Percentiles rank a stretch among this genome's conserved stretches.
Conservation (phyloP, 2,888 invertebrate genomes). For the Tipula unca region DNA sequence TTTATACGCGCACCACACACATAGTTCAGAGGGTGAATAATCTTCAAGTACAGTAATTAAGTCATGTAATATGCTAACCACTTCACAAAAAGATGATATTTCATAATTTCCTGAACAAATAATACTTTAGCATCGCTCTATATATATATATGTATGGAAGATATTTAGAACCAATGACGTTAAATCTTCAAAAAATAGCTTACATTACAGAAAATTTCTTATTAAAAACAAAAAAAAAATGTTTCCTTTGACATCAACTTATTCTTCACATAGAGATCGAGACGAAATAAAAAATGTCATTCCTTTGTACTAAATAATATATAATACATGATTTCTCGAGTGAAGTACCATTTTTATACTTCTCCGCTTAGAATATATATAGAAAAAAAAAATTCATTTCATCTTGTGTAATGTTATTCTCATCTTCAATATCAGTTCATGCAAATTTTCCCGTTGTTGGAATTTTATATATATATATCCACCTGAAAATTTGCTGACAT, state of each 20-base stretch:
- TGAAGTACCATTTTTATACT: conserved; percentile 8
- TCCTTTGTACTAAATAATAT: not conserved
- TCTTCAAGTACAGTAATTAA: not conserved
- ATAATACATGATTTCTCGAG: not conserved
- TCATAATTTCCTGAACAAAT: not conserved
- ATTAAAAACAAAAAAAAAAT: not conserved
- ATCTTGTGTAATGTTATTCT: not conserved
- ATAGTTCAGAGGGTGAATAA: not conserved
- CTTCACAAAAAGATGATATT: not conserved
- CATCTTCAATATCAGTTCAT: not conserved
- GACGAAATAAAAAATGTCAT: not conserved
- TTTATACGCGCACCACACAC: no score
- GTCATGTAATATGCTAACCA: not conserved
- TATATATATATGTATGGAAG: not conserved
- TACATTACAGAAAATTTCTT: not conserved
- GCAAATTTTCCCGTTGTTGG: not conserved
- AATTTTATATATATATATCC: conserved; percentile 14
- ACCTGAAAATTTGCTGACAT: conserved; percentile 18
- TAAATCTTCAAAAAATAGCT: not conserved
- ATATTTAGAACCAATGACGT: not conserved
- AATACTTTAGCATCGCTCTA: not conserved
- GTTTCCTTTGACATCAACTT: not conserved
- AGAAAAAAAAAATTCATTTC: not conserved
- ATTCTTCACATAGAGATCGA: not conserved
- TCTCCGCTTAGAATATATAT: not conserved